phyloP scores from a whole-genome alignment of 1,140 invertebrate species.

The Lepidurus arcticus region DNA sequence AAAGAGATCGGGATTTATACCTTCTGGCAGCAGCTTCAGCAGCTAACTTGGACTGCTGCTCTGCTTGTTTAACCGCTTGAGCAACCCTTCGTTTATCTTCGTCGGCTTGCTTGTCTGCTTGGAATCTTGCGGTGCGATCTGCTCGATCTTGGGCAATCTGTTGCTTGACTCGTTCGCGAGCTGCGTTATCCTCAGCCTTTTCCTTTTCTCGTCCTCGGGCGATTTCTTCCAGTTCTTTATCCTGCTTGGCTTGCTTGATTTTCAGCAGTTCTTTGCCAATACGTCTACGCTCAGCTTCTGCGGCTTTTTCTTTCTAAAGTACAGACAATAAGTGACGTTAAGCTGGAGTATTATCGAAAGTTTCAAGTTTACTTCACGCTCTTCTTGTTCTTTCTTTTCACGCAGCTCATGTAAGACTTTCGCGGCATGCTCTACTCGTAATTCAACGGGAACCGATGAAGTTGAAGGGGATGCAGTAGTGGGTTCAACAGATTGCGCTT shows the following conservation, averaged over 20 bases:
- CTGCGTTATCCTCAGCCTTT: constrained; percentile 59
- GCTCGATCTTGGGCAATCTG: constrained; percentile 66
- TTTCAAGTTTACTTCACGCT: constrained; percentile 51
- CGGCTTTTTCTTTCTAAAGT: constrained; percentile 52
- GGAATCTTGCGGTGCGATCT: constrained; percentile 44
- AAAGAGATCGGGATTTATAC: constrained; percentile 35
- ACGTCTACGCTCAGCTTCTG: constrained; percentile 64
- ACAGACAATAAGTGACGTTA: constrained; percentile 27
- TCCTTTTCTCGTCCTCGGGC: constrained; percentile 60
- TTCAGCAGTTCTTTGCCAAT: constrained; percentile 63
- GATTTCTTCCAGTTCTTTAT: constrained; percentile 63
- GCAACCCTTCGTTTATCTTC: constrained; percentile 41
- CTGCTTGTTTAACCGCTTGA: constrained; percentile 34
- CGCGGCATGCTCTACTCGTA: constrained; percentile 37
- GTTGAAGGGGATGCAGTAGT: neutral
- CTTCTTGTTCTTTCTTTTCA: constrained; percentile 54
- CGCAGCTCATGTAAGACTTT: constrained; percentile 42
- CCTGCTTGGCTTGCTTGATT: constrained; percentile 61
- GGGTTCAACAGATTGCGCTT: neutral
- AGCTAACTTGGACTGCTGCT: constrained; percentile 40
- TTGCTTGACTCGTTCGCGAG: constrained; percentile 60
- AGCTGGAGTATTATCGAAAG: constrained; percentile 22
- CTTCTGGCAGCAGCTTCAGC: constrained; percentile 42
- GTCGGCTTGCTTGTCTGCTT: constrained; percentile 42
- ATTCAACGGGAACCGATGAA: constrained; percentile 30